Evolutionary conservation across 2,888 invertebrate genomes (phyloP), one percentile per base, ranked within the genome.

Genomic region (Scaptomyza parva): DNA sequence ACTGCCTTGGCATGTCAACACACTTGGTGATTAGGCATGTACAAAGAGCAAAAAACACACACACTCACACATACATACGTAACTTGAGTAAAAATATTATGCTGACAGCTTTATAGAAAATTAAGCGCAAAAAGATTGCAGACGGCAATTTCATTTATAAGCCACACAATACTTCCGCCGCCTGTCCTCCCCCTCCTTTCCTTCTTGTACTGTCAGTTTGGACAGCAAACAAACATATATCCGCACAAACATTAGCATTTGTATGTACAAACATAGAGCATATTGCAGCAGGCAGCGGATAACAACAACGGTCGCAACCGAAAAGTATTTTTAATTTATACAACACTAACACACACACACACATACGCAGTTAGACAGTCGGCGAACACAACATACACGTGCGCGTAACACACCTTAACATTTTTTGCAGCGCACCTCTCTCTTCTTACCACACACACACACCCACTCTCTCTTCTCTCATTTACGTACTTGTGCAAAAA

Each of bases 281-380:
- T 74, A 78, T 74, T 76, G 76, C 75, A 73, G 48, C 14, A 18
- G 18, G 11, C 22, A 8, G 17, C 35, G 35, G 30, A 14, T 65
- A 24, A 59, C 41, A 26, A 22, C n/a, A 67, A 51, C 55, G 52
- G 55, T 18, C 40, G 52, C 72, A 81, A 66, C 54, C 78, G 68
- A 65, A 75, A 71, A 82, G 74, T 64, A 79, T 76, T 82, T 74
- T 74, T 79, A 77, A 81, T 85, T 77, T 71, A 78, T 70, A 70
- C 79, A 67, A 54, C 69, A 61, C 59, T 44, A 33, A 24, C 47
- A 68, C 43, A 45, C 33, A 59, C 26, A 39, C 50, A 64, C 53
- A 28, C 9, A 8, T 8, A 28, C 28, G 9, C 28, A 9, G 9
- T n/a, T n/a, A 55, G 12, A 48, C 22, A 22, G 7, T 7, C 47